Percentiles rank a stretch among this genome's conserved stretches.
Evolutionary conservation across 2,113 vertebrate species (phyloP).

Genomic region (Lophius piscatorius): DNA sequence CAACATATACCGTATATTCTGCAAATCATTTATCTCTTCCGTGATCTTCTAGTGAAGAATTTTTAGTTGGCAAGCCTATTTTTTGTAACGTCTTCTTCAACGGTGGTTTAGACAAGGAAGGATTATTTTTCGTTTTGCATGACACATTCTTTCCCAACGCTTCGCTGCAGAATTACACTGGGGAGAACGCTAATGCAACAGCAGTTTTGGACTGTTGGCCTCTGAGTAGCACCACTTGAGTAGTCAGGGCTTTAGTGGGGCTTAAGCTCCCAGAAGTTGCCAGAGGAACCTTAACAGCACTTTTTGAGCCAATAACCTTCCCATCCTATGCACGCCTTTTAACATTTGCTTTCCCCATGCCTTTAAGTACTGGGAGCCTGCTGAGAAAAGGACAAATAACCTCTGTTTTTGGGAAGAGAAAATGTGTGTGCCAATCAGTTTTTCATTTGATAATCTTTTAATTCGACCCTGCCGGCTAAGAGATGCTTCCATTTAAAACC

Average conservation of each 20-base stretch:
- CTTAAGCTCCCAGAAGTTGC: slow-evolving; percentile 10
- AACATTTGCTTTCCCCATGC: neutral
- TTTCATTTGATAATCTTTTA: slow-evolving; percentile 27
- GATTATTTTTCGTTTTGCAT: neutral
- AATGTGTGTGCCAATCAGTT: slow-evolving; percentile 6
- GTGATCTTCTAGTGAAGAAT: too few species aligned
- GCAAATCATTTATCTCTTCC: too few species aligned
- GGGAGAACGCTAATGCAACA: neutral
- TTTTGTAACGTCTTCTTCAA: neutral
- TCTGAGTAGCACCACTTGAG: slow-evolving; percentile 14
- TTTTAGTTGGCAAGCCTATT: too few species aligned
- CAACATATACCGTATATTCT: too few species aligned
- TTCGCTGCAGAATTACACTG: neutral
- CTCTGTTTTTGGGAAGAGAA: neutral
- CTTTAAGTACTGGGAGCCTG: neutral
- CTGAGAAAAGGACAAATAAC: neutral
- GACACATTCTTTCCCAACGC: neutral
- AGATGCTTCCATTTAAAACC: slow-evolving; percentile 25
- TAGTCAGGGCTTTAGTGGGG: slow-evolving; percentile 9
- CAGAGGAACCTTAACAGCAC: slow-evolving; percentile 1
- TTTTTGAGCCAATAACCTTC: slow-evolving; percentile 8
- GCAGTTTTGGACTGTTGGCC: neutral
- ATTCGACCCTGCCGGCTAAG: slow-evolving; percentile 3
- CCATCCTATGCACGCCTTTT: neutral
- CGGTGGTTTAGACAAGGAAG: neutral